phyloP scores from a whole-genome alignment of 2,113 vertebrate genomes.

The Nesoenas mayeri region DNA sequence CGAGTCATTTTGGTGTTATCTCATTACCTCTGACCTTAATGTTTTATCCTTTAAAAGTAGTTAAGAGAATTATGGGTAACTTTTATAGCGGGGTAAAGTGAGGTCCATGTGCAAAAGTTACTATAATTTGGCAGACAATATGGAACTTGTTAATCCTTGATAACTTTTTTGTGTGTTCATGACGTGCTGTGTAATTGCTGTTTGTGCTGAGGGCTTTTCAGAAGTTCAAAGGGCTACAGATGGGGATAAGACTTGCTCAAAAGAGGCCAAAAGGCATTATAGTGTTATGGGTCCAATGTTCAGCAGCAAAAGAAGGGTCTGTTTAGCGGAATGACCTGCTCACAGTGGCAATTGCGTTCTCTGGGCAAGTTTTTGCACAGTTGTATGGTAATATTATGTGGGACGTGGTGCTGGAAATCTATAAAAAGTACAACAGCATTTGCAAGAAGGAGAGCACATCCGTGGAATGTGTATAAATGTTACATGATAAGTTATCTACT shows the following conservation, averaged over 20 bases:
- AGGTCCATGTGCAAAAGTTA: neutral
- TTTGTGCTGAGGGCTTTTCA: neutral
- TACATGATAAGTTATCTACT: neutral
- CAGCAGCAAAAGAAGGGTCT: neutral
- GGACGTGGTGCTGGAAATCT: neutral
- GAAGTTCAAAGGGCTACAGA: conserved; percentile 5
- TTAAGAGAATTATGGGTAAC: neutral
- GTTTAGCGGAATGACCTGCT: neutral
- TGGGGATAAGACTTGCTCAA: neutral
- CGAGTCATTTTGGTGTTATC: neutral
- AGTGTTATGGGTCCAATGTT: neutral
- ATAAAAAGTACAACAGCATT: neutral
- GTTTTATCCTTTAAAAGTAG: neutral
- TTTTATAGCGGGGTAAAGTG: neutral
- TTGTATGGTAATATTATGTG: neutral
- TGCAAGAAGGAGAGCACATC: neutral
- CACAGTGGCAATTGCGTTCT: neutral
- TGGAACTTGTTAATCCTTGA: neutral
- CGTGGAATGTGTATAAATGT: accelerated
- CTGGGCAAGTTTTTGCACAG: neutral
- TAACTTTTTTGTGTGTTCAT: neutral
- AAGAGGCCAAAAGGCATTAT: neutral
- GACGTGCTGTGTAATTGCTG: neutral
- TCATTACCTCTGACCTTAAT: neutral
- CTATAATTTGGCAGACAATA: neutral